Base-by-base conservation (phyloP, 2,888 invertebrate species). In the Zaprionus obscuricornis region DNA sequence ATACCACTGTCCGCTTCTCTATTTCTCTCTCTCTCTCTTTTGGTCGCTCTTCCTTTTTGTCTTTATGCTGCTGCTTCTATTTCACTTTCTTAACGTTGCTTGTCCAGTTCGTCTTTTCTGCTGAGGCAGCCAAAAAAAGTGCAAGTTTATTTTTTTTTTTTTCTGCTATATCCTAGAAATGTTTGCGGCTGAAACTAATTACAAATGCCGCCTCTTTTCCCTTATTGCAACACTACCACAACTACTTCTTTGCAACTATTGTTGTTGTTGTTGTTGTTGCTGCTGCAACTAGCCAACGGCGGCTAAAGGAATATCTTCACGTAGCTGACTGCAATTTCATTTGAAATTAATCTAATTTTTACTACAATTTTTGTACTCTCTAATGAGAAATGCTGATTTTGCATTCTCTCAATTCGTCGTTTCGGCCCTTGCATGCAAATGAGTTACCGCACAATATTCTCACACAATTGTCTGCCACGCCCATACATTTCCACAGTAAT, bases 311-410 rank as follows among this genome's bases (percentile, higher is more conserved):
- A 78, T 59, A 55, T 50, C 59, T 45, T 39, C 46, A 37, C 20
- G 17, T 62, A 6, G 26, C 37, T 47, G 24, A 45, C 40, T 58
- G 73, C 55, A 77, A 79, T 86, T 84, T 73, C 64, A 76, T 86
- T 86, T 77, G 20, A 62, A 86, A 79, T 84, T 86, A 79, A 79
- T 86, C 82, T 69, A 84, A 86, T 79, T 86, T 70, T 77, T 60
- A 49, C 45, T 56, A 59, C 40, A 45, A 39, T 52, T 59, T 52
- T 26, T 18, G 3, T 7, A 8, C 31, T 18, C 26, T 57, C 77
- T 68, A 84, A 76, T 81, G 82, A 69, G 77, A 79, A 81, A 81
- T 78, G 78, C 86, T 86, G 78, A 86, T 79, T 79, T 62, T 46
- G 85, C 78, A 76, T 81, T 82, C 66, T 54, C 37, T 40, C 26